phyloP scores from a whole-genome alignment of 2,888 invertebrate genomes.

The Meandrusa payeni region DNA sequence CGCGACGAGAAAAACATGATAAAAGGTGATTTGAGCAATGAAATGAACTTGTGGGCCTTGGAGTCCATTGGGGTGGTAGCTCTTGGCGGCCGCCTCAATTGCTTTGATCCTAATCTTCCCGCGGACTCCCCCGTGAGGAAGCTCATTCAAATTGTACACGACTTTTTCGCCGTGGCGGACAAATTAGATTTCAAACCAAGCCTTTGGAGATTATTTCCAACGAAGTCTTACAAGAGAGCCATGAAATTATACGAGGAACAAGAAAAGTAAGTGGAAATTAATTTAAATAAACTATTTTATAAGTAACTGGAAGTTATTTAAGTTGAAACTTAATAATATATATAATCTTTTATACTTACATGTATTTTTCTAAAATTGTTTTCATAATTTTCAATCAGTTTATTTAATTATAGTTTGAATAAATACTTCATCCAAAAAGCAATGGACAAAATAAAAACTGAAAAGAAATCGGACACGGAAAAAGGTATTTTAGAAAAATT shows the following conservation, averaged over 20 bases:
- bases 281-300: not conserved
- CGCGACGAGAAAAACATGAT: slow-evolving; percentile 77
- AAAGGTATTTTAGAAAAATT: slow-evolving; percentile 82
- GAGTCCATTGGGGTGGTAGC: slow-evolving; percentile 75
- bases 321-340: too few species aligned
- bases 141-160: slow-evolving; percentile 54
- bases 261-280: slow-evolving; percentile 41
- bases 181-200: slow-evolving; percentile 52
- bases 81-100: slow-evolving; percentile 57
- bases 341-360: too few species aligned
- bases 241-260: slow-evolving; percentile 53
- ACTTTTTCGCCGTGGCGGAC: slow-evolving; percentile 40
- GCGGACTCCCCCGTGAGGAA: slow-evolving; percentile 52
- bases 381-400: too few species aligned
- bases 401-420: slow-evolving; percentile 36
- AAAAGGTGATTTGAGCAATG: slow-evolving; percentile 73
- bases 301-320: not conserved
- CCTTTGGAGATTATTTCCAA: slow-evolving; percentile 46
- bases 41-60: slow-evolving; percentile 83
- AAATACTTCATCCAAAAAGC: slow-evolving; percentile 43
- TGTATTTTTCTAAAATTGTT: too few species aligned
- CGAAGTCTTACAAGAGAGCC: slow-evolving; percentile 44
- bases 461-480: slow-evolving; percentile 40
- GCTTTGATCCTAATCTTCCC: slow-evolving; percentile 49
- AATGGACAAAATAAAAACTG: slow-evolving; percentile 36